Base-by-base conservation (phyloP, 1,140 invertebrate species). In the Heliconius hewitsoni region DNA sequence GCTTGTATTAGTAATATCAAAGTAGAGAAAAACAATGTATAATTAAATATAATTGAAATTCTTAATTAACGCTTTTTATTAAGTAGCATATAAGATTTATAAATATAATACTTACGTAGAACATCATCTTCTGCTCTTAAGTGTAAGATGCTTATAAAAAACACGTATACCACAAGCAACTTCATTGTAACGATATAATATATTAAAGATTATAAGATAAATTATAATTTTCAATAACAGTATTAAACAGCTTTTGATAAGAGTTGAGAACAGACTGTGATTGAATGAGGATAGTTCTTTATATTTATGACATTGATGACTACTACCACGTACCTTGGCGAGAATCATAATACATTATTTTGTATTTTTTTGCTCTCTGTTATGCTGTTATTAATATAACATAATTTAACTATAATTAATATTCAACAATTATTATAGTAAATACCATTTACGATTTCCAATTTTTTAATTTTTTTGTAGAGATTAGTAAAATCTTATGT, bases 211-310 rank as follows among this genome's bases (percentile, higher is more conserved):
- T 66, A n/a, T n/a, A n/a, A n/a, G n/a, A n/a, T n/a, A 23, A 57
- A 55, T 78, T 60, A 42, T 70, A n/a, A 71, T 70, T 37, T 23
- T 23, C 23, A 76, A 11, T 27, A 75, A 79, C 60, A 37, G 16
- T 27, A 75, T 77, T 74, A 83, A 23, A 77, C 73, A 55, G 77
- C 74, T 84, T 81, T 74, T 83, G 80, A 78, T 79, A 81, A 86
- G 81, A 83, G 86, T 82, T 85, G 78, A 81, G 74, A 79, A 84
- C 78, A 78, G 79, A 90, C 90, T 91, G 90, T 83, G 83, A 52
- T 37, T 42, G 73, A 37, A 34, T 66, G 72, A 75, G 74, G 78
- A 60, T 57, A 46, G 79, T 76, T 74, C 82, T 82, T 81, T 84
- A 77, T 91, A 91, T 91, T 87, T 91, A 91, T 89, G 84, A 73